These are phyloP conservation scores for Catocala nupta DNA, from an alignment of 2,888 invertebrate species.

Conservation along the genomic window DNA sequence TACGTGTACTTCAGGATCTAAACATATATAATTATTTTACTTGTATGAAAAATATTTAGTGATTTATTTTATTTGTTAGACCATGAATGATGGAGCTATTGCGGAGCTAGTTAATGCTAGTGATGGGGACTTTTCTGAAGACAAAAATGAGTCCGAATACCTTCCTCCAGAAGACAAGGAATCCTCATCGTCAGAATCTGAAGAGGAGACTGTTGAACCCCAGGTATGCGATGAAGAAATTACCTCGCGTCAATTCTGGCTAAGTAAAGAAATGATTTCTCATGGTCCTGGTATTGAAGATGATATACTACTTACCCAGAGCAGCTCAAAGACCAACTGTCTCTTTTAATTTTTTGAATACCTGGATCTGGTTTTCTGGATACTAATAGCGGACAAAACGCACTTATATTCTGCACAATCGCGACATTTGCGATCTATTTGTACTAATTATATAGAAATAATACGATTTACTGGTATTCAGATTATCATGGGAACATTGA, in stretches of 20 bases:
- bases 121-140: not conserved
- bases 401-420: not conserved
- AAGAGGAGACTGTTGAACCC: too few species aligned
- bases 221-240: too few species aligned
- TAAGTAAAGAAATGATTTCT: not conserved
- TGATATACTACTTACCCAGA: not conserved
- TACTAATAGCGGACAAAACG: not conserved
- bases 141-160: not conserved
- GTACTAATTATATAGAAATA: not conserved
- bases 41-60: too few species aligned
- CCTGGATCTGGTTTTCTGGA: not conserved
- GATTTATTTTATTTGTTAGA: not conserved
- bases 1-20: too few species aligned
- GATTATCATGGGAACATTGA: slow-evolving; percentile 3
- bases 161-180: not conserved
- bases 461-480: not conserved
- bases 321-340: not conserved
- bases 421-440: not conserved
- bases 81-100: slow-evolving; percentile 1
- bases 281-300: not conserved
- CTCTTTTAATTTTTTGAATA: slow-evolving; percentile 8
- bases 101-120: not conserved
- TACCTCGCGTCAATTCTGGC: too few species aligned
- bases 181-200: too few species aligned
- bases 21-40: too few species aligned